These are phyloP conservation scores for Peromyscus eremicus DNA, from an alignment of 2,797 vertebrate genomes.

Conservation along the genomic window DNA sequence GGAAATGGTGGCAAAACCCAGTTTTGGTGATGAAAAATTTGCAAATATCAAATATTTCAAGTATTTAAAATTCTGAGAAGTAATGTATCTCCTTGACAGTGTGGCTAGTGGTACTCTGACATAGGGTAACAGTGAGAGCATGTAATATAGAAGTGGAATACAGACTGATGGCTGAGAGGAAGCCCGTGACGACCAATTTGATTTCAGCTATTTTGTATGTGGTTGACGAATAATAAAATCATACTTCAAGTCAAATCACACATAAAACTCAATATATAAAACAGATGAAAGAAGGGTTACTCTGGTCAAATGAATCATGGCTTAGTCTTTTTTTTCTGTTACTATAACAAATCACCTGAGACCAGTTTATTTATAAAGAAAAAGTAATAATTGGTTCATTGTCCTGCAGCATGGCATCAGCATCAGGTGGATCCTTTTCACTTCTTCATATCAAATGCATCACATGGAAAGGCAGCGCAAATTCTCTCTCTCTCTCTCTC, in stretches of 20 bases:
- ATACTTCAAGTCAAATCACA: slow-evolving; percentile 16
- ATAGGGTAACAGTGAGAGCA: background rate
- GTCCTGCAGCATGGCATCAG: background rate
- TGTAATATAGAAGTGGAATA: background rate
- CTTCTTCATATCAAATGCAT: background rate
- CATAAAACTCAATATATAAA: background rate
- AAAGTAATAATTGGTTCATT: background rate
- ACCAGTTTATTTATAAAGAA: background rate
- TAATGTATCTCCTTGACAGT: background rate
- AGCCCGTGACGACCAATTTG: background rate
- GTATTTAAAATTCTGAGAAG: slow-evolving; percentile 14
- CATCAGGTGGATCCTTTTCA: background rate
- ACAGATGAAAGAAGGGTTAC: background rate
- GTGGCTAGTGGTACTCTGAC: background rate
- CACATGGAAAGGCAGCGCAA: background rate
- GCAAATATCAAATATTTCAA: background rate
- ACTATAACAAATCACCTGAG: background rate
- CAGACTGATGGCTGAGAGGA: background rate
- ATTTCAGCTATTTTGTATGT: background rate
- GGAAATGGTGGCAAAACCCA: background rate
- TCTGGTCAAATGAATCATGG: background rate
- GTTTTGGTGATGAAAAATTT: background rate
- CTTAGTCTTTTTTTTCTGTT: background rate
- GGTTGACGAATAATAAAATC: background rate
- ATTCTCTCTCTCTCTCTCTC: background rate